Evolutionary conservation across 2,888 invertebrate genomes (phyloP), one percentile per base, ranked within the genome.

Genomic region (Macaria notata): DNA sequence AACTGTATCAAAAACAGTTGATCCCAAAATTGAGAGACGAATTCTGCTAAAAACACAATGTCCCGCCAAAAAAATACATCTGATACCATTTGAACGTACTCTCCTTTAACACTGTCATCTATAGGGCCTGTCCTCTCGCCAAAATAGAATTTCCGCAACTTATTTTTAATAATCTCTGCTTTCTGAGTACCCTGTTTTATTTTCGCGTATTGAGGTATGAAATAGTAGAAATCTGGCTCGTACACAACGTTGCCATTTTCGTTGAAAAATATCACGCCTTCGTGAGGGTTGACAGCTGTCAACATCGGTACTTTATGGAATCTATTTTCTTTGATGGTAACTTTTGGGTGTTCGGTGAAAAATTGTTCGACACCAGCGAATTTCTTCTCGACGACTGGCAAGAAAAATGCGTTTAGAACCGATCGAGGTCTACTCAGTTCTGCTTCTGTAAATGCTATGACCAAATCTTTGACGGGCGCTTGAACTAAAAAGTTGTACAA

Each of bases 311-410:
- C 70, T 59, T 81, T 83, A 1, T 70, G 66, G 29, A 75, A 79
- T 1, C 75, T 68, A 55, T 82, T 79, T 4, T 71, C 62, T 1
- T 63, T 64, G 1, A 88, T 62, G 33, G 72, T 66, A 3, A 73
- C 64, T 29, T 78, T 60, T 0, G 90, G 86, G 4, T 70, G 68
- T 51, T 88, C 83, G 0, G 66, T 64, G 7, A 86, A 81, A 71
- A 79, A 86, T 3, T 68, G 64, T 45, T 84, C 77, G 0, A 84
- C 70, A 0, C 78, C 79, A 0, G 76, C 71, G 29, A 86, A 86
- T 55, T 81, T 56, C 36, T 73, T 80, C 54, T 91, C 90, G 0
- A 88, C 69, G 0, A 88, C 85, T 0, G 88, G 83, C 31, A 81
- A 47, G 3, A 88, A 78, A 33, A 75, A 77, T 0, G 87, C 71